Evolutionary conservation across 2,888 invertebrate genomes (phyloP).

Genomic region (Habrosyne pyritoides): DNA sequence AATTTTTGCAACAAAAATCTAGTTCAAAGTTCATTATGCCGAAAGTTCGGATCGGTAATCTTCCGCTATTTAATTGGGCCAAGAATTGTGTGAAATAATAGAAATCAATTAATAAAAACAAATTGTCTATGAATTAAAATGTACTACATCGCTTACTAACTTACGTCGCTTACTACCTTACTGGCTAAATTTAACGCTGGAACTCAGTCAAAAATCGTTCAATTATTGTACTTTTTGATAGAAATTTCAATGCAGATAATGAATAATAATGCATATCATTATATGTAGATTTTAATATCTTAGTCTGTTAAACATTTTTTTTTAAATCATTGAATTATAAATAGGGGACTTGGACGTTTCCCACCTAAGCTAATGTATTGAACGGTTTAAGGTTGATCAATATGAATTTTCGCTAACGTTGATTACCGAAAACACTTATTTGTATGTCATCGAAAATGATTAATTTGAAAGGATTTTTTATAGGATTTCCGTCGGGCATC

Average conservation of each 20-base stretch:
- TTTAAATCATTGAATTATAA: too few species aligned
- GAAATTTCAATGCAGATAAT: too few species aligned
- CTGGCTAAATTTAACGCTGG: too few species aligned
- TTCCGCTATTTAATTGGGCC: background rate
- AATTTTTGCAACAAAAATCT: conserved; percentile 11
- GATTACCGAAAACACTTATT: background rate
- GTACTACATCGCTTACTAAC: too few species aligned
- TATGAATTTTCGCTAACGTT: too few species aligned
- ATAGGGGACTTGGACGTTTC: background rate
- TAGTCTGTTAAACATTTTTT: too few species aligned
- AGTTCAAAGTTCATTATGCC: conserved; percentile 16
- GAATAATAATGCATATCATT: too few species aligned
- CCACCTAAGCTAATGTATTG: background rate
- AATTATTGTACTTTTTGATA: too few species aligned
- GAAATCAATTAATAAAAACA: background rate
- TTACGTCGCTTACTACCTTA: too few species aligned
- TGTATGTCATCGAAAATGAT: conserved; percentile 5
- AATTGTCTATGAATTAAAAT: too few species aligned
- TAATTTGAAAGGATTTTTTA: conserved; percentile 12
- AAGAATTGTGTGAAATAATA: background rate
- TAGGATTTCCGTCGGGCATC: conserved; percentile 29
- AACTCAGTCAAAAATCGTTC: too few species aligned
- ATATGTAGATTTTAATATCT: too few species aligned
- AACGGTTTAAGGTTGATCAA: background rate
- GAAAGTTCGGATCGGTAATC: conserved; percentile 1